phyloP scores from a whole-genome alignment of 2,888 invertebrate genomes.

The Carabus problematicus region DNA sequence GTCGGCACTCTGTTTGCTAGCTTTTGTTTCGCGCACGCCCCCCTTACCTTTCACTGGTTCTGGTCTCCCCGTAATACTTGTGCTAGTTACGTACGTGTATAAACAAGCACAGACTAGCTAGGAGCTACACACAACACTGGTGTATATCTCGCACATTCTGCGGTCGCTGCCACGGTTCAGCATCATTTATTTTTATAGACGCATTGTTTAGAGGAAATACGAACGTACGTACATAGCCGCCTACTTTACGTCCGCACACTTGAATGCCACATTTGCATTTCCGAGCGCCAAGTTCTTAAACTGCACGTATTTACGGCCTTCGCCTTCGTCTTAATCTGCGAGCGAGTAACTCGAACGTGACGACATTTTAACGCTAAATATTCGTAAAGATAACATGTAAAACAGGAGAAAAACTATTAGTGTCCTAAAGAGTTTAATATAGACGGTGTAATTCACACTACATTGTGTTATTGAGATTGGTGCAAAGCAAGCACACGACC shows the following conservation, averaged over 20 bases:
- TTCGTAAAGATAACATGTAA: too few relatives aligned
- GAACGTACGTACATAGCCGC: conserved; percentile 19
- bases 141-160: background rate
- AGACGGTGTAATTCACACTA: too few relatives aligned
- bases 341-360: background rate
- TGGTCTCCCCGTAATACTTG: background rate
- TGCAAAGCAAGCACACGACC: too few relatives aligned
- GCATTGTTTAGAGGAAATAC: conserved; percentile 29
- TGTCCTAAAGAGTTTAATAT: too few relatives aligned
- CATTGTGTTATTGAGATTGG: too few relatives aligned
- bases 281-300: conserved; percentile 1
- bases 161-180: conserved; percentile 12
- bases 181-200: conserved; percentile 36
- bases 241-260: conserved; percentile 1
- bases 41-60: background rate
- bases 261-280: conserved; percentile 9
- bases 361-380: too few relatives aligned
- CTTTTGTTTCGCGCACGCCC: conserved; percentile 9
- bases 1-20: background rate
- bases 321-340: background rate
- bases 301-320: conserved; percentile 3
- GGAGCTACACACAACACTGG: too few relatives aligned
- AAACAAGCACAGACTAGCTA: too few relatives aligned
- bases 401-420: too few relatives aligned
- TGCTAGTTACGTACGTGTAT: too few relatives aligned